A percentile compares a stretch with the other conserved stretches of the same genome.
phyloP scores from a whole-genome alignment of 1,140 invertebrate genomes.

The Himalopsyche phryganea region DNA sequence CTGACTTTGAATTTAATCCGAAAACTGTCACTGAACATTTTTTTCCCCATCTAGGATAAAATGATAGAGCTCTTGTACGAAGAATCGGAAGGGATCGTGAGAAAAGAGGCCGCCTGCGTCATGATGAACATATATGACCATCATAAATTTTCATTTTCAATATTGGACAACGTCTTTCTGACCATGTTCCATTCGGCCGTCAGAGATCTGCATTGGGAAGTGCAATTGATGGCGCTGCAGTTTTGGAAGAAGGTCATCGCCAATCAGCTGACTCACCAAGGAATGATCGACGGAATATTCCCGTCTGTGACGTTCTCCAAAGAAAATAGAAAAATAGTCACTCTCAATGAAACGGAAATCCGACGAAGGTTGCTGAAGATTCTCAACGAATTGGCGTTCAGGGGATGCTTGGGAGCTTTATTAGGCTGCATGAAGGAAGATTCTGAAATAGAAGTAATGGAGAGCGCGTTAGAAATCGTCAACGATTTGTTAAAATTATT shows the following conservation, averaged over 20 bases:
- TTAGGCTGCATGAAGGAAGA: constrained; percentile 64
- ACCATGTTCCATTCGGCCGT: constrained; percentile 62
- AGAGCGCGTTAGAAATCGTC: constrained; percentile 56
- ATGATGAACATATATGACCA: constrained; percentile 64
- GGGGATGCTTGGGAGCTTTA: constrained; percentile 66
- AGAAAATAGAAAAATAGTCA: constrained; percentile 71
- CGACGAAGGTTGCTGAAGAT: constrained; percentile 62
- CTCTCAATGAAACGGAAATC: constrained; percentile 64
- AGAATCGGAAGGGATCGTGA: constrained; percentile 71
- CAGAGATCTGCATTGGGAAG: constrained; percentile 75
- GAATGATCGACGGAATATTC: constrained; percentile 75
- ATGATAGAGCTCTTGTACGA: constrained; percentile 59
- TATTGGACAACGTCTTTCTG: constrained; percentile 43
- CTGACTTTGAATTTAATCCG: too few species aligned
- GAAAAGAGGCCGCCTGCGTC: constrained; percentile 65
- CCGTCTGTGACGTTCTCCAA: constrained; percentile 74
- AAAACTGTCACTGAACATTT: too few species aligned
- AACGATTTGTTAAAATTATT: constrained; percentile 57
- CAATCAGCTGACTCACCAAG: constrained; percentile 64
- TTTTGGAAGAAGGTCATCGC: constrained; percentile 70
- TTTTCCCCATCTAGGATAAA: constrained; percentile 54
- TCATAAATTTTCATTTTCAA: constrained; percentile 54
- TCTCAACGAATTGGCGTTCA: constrained; percentile 60
- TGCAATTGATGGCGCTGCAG: constrained; percentile 64
- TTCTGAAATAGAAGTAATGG: constrained; percentile 66